These are phyloP conservation scores for Maccullochella peelii DNA, from an alignment of 2,113 vertebrate species.

Conservation along the genomic window DNA sequence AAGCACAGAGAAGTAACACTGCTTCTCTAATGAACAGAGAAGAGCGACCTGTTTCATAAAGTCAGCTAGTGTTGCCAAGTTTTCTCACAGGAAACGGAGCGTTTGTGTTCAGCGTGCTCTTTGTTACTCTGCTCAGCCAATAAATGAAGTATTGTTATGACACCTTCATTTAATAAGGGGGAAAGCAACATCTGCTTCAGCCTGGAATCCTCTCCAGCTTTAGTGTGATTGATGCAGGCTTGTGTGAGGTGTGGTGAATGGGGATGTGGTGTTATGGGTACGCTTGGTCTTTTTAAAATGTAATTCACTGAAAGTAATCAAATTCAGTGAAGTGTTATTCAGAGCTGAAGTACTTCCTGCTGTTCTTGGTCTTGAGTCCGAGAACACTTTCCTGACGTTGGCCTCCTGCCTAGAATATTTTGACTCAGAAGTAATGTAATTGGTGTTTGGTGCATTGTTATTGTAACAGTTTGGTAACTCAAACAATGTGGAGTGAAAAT, in stretches of 20 bases:
- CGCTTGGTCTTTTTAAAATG: not conserved
- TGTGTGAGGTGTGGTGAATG: constrained; percentile 25
- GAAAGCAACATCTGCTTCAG: constrained; percentile 46
- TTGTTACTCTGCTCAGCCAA: constrained; percentile 13
- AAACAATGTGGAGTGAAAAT: not conserved
- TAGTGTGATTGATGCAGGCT: constrained; percentile 38
- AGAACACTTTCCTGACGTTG: not conserved
- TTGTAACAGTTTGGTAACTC: too few species aligned
- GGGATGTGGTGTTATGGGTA: not conserved
- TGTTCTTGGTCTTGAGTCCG: not conserved
- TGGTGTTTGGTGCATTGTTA: not conserved
- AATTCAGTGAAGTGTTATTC: constrained; percentile 10
- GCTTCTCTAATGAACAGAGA: not conserved
- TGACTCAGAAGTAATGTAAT: not conserved
- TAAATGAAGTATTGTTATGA: constrained; percentile 30
- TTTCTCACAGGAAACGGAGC: not conserved
- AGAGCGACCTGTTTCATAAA: not conserved
- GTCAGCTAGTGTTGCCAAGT: not conserved
- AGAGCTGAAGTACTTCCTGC: constrained; percentile 25
- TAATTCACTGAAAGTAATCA: constrained; percentile 20
- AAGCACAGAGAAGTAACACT: not conserved
- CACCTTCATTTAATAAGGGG: constrained; percentile 39
- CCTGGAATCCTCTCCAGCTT: constrained; percentile 24
- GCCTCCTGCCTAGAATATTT: not conserved
- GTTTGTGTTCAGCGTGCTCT: not conserved